A percentile compares a stretch with the other conserved stretches of the same genome.
These are phyloP conservation scores for Calyptomena viridis DNA, from an alignment of 2,113 vertebrate species.

Conservation along the genomic window DNA sequence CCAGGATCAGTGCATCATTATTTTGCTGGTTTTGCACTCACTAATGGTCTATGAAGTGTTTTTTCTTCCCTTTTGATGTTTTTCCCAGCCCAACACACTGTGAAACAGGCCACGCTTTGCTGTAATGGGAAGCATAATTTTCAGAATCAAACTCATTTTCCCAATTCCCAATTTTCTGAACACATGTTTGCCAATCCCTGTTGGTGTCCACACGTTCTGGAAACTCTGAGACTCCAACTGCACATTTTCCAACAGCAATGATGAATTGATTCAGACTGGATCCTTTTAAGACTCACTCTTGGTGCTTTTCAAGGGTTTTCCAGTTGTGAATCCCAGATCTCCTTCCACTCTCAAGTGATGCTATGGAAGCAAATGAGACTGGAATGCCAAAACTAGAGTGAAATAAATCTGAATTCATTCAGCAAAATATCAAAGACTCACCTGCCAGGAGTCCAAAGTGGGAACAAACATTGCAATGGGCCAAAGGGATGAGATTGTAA, in stretches of 20 bases:
- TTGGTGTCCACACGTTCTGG: neutral
- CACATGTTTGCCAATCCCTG: neutral
- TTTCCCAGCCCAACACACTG: neutral
- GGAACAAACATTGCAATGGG: neutral
- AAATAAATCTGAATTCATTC: neutral
- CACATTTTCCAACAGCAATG: neutral
- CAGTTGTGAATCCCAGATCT: neutral
- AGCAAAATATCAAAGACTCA: neutral
- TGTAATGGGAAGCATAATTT: neutral
- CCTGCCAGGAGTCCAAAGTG: neutral
- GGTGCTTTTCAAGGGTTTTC: neutral
- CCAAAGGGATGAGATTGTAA: neutral
- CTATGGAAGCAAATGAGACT: neutral
- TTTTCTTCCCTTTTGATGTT: neutral
- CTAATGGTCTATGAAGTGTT: neutral
- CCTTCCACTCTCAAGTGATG: neutral
- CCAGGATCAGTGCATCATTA: neutral
- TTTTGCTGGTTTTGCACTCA: neutral
- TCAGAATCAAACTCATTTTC: neutral
- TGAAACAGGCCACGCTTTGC: neutral
- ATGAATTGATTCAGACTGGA: neutral
- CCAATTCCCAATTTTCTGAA: neutral
- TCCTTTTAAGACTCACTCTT: neutral
- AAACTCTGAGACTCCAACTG: constrained; percentile 2
- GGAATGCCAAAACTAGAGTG: neutral